Evolutionary conservation across 2,888 invertebrate species (phyloP).

Genomic region (Conops quadrifasciatus): DNA sequence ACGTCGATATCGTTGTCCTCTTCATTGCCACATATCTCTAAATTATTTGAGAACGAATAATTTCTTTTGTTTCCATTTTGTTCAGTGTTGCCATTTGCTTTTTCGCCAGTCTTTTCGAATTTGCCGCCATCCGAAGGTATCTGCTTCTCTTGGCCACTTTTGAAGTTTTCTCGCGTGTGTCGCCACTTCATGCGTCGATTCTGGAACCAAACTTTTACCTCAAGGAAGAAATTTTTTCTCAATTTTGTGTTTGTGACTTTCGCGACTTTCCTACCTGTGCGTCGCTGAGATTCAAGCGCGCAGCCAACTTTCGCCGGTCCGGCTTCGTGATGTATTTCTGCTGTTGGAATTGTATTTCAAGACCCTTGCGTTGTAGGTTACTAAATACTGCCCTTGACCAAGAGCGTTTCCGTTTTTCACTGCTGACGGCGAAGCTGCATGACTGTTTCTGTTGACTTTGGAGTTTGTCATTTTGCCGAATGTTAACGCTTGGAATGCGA

Average conservation of each 20-base stretch:
- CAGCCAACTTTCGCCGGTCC: conserved; percentile 89
- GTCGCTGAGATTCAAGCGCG: conserved; percentile 90
- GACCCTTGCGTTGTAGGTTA: conserved; percentile 91
- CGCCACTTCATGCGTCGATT: conserved; percentile 89
- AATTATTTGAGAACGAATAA: conserved; percentile 54
- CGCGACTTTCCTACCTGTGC: conserved; percentile 76
- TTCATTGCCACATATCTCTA: conserved; percentile 54
- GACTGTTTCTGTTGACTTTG: too few species aligned
- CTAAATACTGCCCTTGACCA: conserved; percentile 97
- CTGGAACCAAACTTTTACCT: conserved; percentile 96
- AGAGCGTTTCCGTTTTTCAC: conserved; percentile 82
- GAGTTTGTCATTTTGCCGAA: too few species aligned
- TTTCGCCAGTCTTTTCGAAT: conserved; percentile 1
- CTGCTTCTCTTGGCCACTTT: conserved; percentile 62
- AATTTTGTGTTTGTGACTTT: neutral
- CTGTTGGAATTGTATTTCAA: conserved; percentile 90
- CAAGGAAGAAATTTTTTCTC: conserved; percentile 42
- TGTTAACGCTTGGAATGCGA: too few species aligned
- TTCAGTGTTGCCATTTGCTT: neutral
- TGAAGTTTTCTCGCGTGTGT: conserved; percentile 74
- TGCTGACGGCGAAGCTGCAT: neutral
- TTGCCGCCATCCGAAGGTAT: conserved; percentile 35
- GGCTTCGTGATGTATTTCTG: conserved; percentile 97
- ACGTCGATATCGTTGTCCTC: conserved; percentile 61
- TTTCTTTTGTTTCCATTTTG: too few species aligned